Conservation (phyloP, 2,113 vertebrate species). For the Potamarius usumacintae region DNA sequence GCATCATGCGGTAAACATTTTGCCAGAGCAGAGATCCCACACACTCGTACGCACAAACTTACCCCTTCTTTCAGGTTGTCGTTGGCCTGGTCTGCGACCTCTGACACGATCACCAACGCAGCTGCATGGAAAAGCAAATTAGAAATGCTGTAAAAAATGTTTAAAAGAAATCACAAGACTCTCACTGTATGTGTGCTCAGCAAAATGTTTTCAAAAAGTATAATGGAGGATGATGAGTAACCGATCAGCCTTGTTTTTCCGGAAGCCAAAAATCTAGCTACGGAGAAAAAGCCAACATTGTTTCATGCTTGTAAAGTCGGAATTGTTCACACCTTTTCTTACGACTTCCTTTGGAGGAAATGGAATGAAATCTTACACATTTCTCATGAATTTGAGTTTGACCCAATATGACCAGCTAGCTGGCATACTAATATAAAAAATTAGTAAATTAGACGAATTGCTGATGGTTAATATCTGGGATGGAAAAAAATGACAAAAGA, state of each 20-base stretch:
- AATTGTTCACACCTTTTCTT: background rate
- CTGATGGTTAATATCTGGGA: background rate
- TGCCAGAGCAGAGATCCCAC: background rate
- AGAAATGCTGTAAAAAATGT: background rate
- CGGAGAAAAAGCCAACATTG: background rate
- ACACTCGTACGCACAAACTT: conserved; percentile 63
- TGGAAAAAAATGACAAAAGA: background rate
- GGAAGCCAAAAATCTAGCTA: background rate
- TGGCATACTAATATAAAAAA: background rate
- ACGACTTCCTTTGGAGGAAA: background rate
- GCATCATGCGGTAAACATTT: conserved; percentile 48
- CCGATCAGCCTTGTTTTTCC: background rate
- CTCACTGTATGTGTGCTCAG: background rate
- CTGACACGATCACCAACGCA: conserved; percentile 86
- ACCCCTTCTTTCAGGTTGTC: conserved; percentile 95
- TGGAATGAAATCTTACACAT: background rate
- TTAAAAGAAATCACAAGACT: background rate
- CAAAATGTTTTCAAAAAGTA: background rate
- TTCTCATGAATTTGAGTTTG: background rate
- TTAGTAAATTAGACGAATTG: background rate
- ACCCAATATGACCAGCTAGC: background rate
- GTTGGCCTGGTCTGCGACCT: conserved; percentile 86
- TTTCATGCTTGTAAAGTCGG: background rate
- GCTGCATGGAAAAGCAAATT: conserved; percentile 68
- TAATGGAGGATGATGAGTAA: background rate